A percentile compares a stretch with the other conserved stretches of the same genome.
These are phyloP conservation scores for Hypotaenidia okinawae DNA, from an alignment of 2,797 vertebrate species.

Conservation along the genomic window DNA sequence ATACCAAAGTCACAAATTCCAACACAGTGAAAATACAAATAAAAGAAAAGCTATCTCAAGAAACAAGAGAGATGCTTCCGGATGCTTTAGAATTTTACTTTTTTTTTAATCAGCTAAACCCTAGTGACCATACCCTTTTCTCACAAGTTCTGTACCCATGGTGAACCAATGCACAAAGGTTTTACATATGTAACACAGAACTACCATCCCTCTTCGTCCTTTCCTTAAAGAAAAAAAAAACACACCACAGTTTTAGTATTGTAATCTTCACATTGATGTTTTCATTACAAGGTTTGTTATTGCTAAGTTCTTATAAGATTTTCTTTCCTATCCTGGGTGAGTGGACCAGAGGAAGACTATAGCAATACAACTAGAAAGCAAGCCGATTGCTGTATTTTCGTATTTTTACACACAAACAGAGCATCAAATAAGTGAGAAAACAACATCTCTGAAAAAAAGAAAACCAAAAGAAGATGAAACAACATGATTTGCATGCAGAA, in stretches of 20 bases:
- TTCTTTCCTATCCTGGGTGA: not conserved
- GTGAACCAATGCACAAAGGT: not conserved
- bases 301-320: not conserved
- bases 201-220: not conserved
- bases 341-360: not conserved
- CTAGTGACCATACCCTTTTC: not conserved
- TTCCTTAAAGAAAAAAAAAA: not conserved
- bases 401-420: not conserved
- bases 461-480: not conserved
- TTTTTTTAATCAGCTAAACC: not conserved
- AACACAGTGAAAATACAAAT: not conserved
- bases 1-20: not conserved
- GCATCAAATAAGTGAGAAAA: not conserved
- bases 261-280: not conserved
- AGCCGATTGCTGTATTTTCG: not conserved
- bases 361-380: not conserved
- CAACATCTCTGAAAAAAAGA: accelerated
- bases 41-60: not conserved
- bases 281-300: not conserved
- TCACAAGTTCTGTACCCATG: not conserved
- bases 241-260: not conserved
- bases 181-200: not conserved
- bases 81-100: not conserved
- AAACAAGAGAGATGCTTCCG: not conserved
- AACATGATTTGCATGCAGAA: not conserved